phyloP scores from a whole-genome alignment of 2,113 vertebrate species.

The Dinomys branickii region DNA sequence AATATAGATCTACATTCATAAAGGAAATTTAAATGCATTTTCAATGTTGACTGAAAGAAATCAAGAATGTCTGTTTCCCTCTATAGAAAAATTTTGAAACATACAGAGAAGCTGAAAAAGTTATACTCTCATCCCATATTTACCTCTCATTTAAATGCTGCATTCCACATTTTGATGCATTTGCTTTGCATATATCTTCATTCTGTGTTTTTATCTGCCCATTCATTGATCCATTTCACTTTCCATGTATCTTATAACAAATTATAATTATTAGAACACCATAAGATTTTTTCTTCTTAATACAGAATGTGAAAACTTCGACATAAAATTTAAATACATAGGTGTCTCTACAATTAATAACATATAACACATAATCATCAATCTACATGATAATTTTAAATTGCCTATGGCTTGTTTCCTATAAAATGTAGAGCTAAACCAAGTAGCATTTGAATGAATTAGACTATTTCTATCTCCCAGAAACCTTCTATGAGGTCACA shows the following conservation, averaged over 20 bases:
- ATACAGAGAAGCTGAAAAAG: neutral
- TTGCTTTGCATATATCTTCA: neutral
- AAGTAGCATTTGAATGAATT: neutral
- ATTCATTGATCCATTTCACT: neutral
- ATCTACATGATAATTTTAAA: neutral
- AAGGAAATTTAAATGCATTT: neutral
- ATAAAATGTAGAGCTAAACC: neutral
- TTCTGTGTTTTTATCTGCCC: neutral
- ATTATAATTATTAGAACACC: neutral
- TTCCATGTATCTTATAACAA: neutral
- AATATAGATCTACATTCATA: neutral
- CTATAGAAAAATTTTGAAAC: neutral
- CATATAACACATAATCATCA: neutral
- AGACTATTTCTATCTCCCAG: neutral
- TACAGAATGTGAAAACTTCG: neutral
- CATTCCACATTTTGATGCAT: neutral
- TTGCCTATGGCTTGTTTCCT: slow-evolving; percentile 14
- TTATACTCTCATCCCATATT: neutral
- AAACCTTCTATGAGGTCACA: neutral
- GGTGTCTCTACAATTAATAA: neutral
- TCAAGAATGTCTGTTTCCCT: neutral
- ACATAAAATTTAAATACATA: neutral
- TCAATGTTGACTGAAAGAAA: neutral
- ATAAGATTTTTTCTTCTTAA: neutral
- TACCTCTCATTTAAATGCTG: neutral